Conservation (phyloP, 2,888 invertebrate species). For the Volucella bombylans region DNA sequence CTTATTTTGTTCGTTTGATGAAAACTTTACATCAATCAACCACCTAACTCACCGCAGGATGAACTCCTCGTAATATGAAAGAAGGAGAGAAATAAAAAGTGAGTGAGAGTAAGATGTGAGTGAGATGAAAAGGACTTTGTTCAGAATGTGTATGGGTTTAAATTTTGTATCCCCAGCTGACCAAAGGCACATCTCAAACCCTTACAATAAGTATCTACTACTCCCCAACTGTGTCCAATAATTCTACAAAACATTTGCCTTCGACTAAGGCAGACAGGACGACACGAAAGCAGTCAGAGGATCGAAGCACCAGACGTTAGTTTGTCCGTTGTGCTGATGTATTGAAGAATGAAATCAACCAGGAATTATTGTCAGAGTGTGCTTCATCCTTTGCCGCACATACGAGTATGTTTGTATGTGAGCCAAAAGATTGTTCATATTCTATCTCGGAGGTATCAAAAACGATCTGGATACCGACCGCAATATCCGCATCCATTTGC, state of each 20-base stretch:
- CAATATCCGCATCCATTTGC: constrained; percentile 39
- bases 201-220: constrained; percentile 4
- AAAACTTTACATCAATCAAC: constrained; percentile 68
- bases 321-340: constrained; percentile 6
- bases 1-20: constrained; percentile 65
- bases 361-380: constrained; percentile 52
- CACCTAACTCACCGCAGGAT: constrained; percentile 40
- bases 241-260: constrained; percentile 46
- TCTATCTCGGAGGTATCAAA: constrained; percentile 6
- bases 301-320: no score
- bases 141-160: constrained; percentile 29
- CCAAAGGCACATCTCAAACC: constrained; percentile 33
- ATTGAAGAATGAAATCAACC: constrained; percentile 59
- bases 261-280: neutral
- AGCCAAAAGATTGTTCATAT: neutral
- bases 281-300: constrained; percentile 1
- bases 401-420: neutral
- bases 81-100: constrained; percentile 21
- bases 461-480: neutral
- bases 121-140: constrained; percentile 33
- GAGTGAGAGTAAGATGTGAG: constrained; percentile 3
- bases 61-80: constrained; percentile 18
- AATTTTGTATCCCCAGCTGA: constrained; percentile 53
- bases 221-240: constrained; percentile 37
- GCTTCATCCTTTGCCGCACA: constrained; percentile 42